Conservation (phyloP, 2,797 vertebrate species). For the Avahi laniger region DNA sequence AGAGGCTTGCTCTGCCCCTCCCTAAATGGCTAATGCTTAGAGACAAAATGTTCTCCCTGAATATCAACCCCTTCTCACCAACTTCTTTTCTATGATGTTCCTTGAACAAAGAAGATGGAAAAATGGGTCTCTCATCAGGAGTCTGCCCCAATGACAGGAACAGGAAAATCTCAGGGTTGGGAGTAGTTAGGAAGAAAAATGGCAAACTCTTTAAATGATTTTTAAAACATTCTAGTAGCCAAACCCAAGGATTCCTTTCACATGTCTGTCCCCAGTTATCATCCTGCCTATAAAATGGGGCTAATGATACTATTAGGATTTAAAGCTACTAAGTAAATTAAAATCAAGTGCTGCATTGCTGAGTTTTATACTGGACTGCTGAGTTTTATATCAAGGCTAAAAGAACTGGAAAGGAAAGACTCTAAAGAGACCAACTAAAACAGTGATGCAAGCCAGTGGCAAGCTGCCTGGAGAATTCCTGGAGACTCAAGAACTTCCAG, state of each 20-base stretch:
- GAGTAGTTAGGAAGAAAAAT: background rate
- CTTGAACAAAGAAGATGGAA: conserved; percentile 2
- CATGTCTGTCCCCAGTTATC: background rate
- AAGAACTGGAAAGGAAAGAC: conserved; percentile 12
- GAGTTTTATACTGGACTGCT: background rate
- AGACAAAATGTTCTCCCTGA: background rate
- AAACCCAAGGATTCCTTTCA: background rate
- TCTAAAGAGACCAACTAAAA: conserved; percentile 27
- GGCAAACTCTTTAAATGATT: background rate
- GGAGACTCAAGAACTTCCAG: background rate
- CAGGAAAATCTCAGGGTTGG: background rate
- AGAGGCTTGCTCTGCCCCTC: background rate
- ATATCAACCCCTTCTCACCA: background rate
- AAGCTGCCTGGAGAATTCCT: background rate
- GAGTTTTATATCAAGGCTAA: background rate
- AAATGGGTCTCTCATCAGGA: background rate
- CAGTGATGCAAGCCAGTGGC: background rate
- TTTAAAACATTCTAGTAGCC: background rate
- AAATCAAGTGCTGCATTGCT: conserved; percentile 4
- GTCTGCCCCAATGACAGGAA: background rate
- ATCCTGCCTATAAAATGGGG: background rate
- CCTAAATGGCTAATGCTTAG: background rate
- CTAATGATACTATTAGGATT: background rate
- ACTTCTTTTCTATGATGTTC: background rate
- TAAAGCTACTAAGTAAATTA: conserved; percentile 8